These are phyloP conservation scores for Gymnodraco acuticeps DNA, from an alignment of 2,797 vertebrate genomes.

Conservation along the genomic window DNA sequence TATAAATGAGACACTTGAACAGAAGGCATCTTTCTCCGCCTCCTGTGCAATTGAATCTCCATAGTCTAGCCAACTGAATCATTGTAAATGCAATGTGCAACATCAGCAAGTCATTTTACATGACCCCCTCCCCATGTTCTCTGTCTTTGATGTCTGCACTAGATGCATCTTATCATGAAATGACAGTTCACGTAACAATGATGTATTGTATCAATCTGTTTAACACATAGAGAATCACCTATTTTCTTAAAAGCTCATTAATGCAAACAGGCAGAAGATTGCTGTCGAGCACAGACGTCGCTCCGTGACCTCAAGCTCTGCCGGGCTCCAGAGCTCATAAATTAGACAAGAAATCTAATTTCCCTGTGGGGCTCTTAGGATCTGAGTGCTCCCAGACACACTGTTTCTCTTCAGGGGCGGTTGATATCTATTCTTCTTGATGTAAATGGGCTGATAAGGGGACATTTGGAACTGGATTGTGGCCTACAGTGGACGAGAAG, in stretches of 20 bases:
- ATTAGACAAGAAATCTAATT: constrained; percentile 81
- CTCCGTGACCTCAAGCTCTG: constrained; percentile 64
- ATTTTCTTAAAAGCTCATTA: constrained; percentile 58
- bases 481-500: constrained; percentile 59
- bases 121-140: background rate
- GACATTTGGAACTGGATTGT: constrained; percentile 62
- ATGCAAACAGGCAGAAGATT: constrained; percentile 61
- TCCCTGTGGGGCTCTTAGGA: constrained; percentile 75
- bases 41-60: constrained; percentile 39
- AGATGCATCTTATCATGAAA: constrained; percentile 30
- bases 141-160: constrained; percentile 17
- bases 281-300: constrained; percentile 51
- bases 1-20: background rate
- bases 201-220: constrained; percentile 64
- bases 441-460: constrained; percentile 75
- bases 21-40: constrained; percentile 21
- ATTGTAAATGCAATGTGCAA: constrained; percentile 46
- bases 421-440: constrained; percentile 76
- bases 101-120: constrained; percentile 49
- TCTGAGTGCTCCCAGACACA: constrained; percentile 50
- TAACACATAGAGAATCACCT: constrained; percentile 52
- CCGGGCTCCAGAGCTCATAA: constrained; percentile 73
- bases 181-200: constrained; percentile 50
- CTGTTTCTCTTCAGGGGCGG: constrained; percentile 64
- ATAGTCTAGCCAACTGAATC: constrained; percentile 24